Evolutionary conservation across 2,888 invertebrate species (phyloP).

Genomic region (Ochropacha duplaris): DNA sequence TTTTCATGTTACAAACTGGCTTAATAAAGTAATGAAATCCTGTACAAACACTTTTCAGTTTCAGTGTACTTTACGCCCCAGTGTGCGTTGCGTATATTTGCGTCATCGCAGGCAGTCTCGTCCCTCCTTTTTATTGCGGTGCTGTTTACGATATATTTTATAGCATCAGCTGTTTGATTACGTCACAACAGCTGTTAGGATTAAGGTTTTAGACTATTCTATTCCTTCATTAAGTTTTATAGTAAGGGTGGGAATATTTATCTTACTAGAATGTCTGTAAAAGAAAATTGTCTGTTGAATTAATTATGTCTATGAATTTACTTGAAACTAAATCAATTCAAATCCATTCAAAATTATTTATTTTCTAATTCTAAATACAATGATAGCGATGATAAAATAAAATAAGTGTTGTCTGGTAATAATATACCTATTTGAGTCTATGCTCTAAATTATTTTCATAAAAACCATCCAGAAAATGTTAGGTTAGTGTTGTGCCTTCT

Average conservation of each 20-base stretch:
- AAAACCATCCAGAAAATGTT: too few relatives aligned
- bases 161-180: slow-evolving; percentile 73
- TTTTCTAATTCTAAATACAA: too few relatives aligned
- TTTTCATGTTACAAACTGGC: background rate
- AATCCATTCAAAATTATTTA: too few relatives aligned
- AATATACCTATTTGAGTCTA: too few relatives aligned
- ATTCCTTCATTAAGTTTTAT: slow-evolving; percentile 27
- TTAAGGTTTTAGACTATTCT: slow-evolving; percentile 40
- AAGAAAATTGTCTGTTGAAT: background rate
- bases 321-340: background rate
- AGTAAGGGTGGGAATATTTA: slow-evolving; percentile 39
- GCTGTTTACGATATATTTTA: slow-evolving; percentile 65
- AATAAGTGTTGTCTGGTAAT: too few relatives aligned
- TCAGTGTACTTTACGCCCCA: slow-evolving; percentile 14
- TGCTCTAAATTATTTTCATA: too few relatives aligned
- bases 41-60: slow-evolving; percentile 6
- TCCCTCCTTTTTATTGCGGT: slow-evolving; percentile 61
- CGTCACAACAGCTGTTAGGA: slow-evolving; percentile 56
- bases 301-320: background rate
- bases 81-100: slow-evolving; percentile 26
- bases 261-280: slow-evolving; percentile 3
- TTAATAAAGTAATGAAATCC: slow-evolving; percentile 1
- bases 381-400: too few relatives aligned
- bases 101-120: slow-evolving; percentile 26
- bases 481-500: too few relatives aligned